phyloP scores from a whole-genome alignment of 2,888 invertebrate genomes.

The Hipparchia semele region DNA sequence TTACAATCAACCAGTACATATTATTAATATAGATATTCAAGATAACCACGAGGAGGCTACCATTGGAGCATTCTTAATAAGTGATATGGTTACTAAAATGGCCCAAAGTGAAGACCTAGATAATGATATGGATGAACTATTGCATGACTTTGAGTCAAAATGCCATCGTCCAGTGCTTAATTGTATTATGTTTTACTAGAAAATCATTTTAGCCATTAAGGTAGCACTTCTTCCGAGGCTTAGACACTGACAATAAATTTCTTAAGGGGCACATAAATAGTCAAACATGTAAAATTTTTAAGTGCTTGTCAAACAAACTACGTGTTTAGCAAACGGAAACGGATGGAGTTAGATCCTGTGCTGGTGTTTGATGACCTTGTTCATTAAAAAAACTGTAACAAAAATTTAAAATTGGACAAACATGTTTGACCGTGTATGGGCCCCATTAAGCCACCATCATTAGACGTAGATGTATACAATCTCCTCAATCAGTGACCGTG shows the following conservation, averaged over 20 bases:
- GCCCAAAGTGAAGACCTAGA: slow-evolving; percentile 96
- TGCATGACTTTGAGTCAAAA: slow-evolving; percentile 96
- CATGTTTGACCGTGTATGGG: too few species aligned
- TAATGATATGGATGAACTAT: slow-evolving; percentile 98
- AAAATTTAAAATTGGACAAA: too few species aligned
- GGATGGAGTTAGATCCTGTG: too few species aligned
- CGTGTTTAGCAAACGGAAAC: too few species aligned
- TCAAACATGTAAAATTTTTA: too few species aligned
- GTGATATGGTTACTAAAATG: slow-evolving; percentile 96
- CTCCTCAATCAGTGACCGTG: too few species aligned
- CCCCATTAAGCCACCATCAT: too few species aligned
- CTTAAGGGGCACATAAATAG: too few species aligned
- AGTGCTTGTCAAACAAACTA: too few species aligned
- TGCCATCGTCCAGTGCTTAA: slow-evolving; percentile 94
- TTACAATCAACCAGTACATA: slow-evolving; percentile 95
- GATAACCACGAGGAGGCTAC: slow-evolving; percentile 99
- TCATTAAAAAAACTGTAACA: too few species aligned
- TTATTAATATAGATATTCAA: slow-evolving; percentile 99
- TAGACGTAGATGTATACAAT: too few species aligned
- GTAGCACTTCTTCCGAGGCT: background rate
- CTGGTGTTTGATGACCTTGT: too few species aligned
- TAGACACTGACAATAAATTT: background rate
- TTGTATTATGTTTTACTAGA: slow-evolving; percentile 94
- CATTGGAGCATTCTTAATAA: slow-evolving; percentile 98
- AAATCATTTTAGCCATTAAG: background rate